Base-by-base conservation (phyloP, 1,140 invertebrate species). In the Bombus waltoni region DNA sequence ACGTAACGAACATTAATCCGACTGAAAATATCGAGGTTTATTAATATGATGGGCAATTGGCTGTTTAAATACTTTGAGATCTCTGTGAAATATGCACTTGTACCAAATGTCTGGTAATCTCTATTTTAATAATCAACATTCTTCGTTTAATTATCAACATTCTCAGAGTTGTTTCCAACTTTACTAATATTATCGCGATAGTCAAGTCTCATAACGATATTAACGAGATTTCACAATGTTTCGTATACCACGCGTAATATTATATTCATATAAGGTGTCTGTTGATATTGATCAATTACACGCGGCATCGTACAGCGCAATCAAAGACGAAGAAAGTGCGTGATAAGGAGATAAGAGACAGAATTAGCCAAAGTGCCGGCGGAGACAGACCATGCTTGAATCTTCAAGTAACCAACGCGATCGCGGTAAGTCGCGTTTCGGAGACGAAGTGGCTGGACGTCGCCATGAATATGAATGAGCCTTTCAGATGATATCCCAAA, bases 381-480 rank as follows among this genome's bases (percentile, higher is more conserved):
- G 66, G 71, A 71, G 71, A 85, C 57, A 71, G 71, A 85, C 57
- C 65, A 38, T 83, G 66, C 66, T 83, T 85, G 89, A 90, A 90
- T 90, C 89, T 90, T 90, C 81, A 88, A 88, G 82, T 81, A 90
- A 88, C 86, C 80, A 85, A 88, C 87, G 79, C 74, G 82, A 90
- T 76, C 80, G 74, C 42, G 72, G 79, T 62, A 76, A 81, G 81
- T 76, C 85, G 79, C 86, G 84, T 87, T 86, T 86, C 71, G 86
- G 88, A 93, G 90, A 93, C 91, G 91, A 91, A 93, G 91, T 92
- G 87, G 88, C 81, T 74, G 86, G 65, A 77, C 89, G 82, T 81
- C 79, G 88, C 73, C 89, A 93, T 94, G 93, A 94, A 94, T 94
- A 94, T 93, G 91, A 94, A 94, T 93, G 91, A 93, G 79, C 65